Conservation (phyloP, 2,888 invertebrate species). For the Diarsia brunnea region DNA sequence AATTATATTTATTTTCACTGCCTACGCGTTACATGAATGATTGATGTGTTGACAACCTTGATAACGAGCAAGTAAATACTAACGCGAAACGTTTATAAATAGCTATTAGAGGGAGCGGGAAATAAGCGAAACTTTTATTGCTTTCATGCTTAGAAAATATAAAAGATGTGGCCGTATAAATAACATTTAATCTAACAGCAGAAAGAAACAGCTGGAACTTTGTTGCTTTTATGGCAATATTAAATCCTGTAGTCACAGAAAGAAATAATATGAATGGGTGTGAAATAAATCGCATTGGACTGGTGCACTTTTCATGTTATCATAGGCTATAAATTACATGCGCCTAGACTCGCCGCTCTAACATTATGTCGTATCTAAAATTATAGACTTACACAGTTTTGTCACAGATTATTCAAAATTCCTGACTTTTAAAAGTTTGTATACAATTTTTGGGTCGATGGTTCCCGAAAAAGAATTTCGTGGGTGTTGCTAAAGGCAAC, state of each 20-base stretch:
- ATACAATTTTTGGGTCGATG: conserved; percentile 2
- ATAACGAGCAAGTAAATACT: conserved; percentile 58
- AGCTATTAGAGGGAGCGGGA: conserved; percentile 30
- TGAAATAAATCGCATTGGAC: conserved; percentile 60
- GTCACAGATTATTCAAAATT: conserved; percentile 34
- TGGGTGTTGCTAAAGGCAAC: conserved; percentile 14
- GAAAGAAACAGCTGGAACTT: conserved; percentile 18
- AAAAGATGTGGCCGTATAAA: conserved; percentile 4
- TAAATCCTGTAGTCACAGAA: conserved; percentile 33
- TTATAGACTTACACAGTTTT: conserved; percentile 44
- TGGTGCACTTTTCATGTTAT: conserved; percentile 66
- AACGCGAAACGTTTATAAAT: conserved; percentile 49
- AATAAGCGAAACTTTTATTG: conserved; percentile 39
- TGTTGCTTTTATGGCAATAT: conserved; percentile 25
- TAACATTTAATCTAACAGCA: conserved; percentile 18
- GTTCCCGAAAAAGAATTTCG: conserved; percentile 22
- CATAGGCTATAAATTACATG: conserved; percentile 61
- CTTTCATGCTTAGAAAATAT: conserved; percentile 22
- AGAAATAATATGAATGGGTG: conserved; percentile 47
- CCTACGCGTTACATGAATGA: conserved; percentile 41
- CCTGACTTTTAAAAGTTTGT: background rate
- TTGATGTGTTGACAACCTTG: conserved; percentile 55
- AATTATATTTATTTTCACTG: conserved; percentile 38
- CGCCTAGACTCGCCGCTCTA: conserved; percentile 38
- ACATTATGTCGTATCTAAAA: conserved; percentile 38